Base-by-base conservation (phyloP, 1,140 invertebrate species). In the Drosophila parabipectinata region DNA sequence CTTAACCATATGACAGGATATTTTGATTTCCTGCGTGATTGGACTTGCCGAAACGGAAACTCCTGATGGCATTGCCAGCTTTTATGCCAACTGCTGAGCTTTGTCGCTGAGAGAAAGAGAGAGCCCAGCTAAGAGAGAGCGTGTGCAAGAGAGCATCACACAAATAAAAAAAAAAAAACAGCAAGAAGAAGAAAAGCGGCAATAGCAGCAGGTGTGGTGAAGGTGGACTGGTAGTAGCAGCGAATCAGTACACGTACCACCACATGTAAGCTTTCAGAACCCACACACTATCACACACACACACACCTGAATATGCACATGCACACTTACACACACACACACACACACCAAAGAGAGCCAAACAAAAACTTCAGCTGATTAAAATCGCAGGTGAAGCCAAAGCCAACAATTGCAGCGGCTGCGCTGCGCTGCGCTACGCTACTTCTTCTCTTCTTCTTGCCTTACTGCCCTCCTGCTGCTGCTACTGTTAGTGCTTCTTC, bases 151-250 rank as follows among this genome's bases (percentile, higher is more conserved):
- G 52, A 61, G 57, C 26, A 9, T 7, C 7, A 26, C 48, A 51
- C 24, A 45, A 44, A 37, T n/a, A 37, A n/a, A 10, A 37, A n/a
- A 37, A n/a, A 3, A 15, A n/a, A 18, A 18, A 1, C 6, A 15
- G 6, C 7, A 55, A 8, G 10, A 28, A 51, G 9, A 68, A 50
- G 37, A 26, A 18, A 41, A 45, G 45, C 57, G 47, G 94, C 62
- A 55, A 51, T 51, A 77, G 72, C 79, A 89, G 84, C 84, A 89
- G 77, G 84, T 90, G 79, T 90, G 85, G 85, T 89, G 84, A 80
- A 89, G 81, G 44, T 85, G 69, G 69, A 67, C 77, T 67, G 6
- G 44, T 41, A 57, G 34, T 47, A 45, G 41, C 39, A 28, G 26
- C 26, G 26, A 28, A 28, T 28, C 26, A 28, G 26, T 28, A 28